phyloP scores from a whole-genome alignment of 2,113 vertebrate genomes.

The Euleptes europaea region DNA sequence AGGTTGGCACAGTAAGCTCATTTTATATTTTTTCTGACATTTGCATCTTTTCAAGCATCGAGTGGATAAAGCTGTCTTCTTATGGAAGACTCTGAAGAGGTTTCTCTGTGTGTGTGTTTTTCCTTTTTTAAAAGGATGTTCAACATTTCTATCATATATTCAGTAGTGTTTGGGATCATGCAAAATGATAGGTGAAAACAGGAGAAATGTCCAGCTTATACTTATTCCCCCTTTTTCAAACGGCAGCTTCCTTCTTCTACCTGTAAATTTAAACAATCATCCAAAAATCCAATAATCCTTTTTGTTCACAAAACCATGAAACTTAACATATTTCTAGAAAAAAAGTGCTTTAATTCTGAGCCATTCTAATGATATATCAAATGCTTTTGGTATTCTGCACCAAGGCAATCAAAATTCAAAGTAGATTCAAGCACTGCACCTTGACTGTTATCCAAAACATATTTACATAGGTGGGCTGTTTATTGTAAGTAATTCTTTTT shows the following conservation, averaged over 20 bases:
- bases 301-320: not conserved
- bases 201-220: not conserved
- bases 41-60: conserved; percentile 6
- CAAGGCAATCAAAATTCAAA: not conserved
- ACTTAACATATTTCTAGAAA: not conserved
- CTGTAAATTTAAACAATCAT: not conserved
- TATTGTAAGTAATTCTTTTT: not conserved
- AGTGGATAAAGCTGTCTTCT: not conserved
- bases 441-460: not conserved
- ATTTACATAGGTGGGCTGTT: not conserved
- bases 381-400: not conserved
- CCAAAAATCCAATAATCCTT: not conserved
- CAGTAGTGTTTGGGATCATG: not conserved
- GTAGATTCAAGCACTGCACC: not conserved
- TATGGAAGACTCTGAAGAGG: conserved; percentile 8
- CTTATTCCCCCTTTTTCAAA: not conserved
- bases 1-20: conserved; percentile 3
- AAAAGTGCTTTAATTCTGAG: not conserved
- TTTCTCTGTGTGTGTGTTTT: not conserved
- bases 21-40: conserved; percentile 15
- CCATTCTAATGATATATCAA: not conserved
- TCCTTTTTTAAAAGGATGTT: not conserved
- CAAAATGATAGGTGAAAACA: not conserved
- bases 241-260: not conserved
- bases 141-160: conserved; percentile 6